These are phyloP conservation scores for Sycophaga agraensis DNA, from an alignment of 1,140 invertebrate species.

Conservation along the genomic window DNA sequence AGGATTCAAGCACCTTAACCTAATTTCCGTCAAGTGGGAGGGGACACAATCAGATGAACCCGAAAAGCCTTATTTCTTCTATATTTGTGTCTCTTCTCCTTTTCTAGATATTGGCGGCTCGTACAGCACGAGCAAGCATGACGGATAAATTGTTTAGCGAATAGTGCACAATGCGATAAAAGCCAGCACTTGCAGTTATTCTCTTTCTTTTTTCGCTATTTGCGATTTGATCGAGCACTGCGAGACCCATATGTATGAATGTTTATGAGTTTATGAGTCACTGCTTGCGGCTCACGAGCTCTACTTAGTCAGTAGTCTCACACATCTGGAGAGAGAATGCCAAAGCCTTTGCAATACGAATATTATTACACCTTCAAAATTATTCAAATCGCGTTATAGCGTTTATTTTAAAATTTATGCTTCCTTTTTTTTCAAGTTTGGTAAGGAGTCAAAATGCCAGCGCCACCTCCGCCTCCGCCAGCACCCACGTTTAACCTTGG, in stretches of 20 bases:
- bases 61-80: constrained; percentile 6
- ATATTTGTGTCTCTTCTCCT: too few relatives aligned
- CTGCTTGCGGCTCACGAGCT: neutral
- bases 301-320: neutral
- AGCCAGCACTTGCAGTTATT: neutral
- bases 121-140: too few relatives aligned
- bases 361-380: too few relatives aligned
- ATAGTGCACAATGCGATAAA: constrained; percentile 6
- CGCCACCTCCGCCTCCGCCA: constrained; percentile 65
- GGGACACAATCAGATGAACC: neutral
- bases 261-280: constrained; percentile 22
- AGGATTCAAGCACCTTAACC: too few relatives aligned
- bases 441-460: constrained; percentile 54
- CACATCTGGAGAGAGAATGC: constrained; percentile 14
- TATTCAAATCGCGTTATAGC: neutral
- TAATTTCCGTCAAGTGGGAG: neutral
- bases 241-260: constrained; percentile 4
- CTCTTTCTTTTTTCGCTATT: constrained; percentile 8
- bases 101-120: too few relatives aligned
- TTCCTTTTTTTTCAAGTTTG: constrained; percentile 1
- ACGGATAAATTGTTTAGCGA: too few relatives aligned
- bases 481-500: constrained; percentile 54
- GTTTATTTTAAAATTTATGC: neutral
- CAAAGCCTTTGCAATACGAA: too few relatives aligned
- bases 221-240: neutral